Base-by-base conservation (phyloP, 1,140 invertebrate species). In the Limonius californicus region DNA sequence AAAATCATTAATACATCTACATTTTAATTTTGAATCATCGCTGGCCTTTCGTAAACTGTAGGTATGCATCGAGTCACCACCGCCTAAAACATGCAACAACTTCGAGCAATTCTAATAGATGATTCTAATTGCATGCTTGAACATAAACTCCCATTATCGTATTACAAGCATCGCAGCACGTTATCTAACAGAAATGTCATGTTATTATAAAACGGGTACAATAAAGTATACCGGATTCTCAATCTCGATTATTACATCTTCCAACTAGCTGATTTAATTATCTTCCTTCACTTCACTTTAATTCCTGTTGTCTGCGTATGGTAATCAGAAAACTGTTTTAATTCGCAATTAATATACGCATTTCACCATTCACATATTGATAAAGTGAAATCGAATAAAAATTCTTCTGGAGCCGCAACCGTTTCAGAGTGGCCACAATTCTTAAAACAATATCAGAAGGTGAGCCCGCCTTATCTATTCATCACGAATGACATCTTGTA, bases 111-210 rank as follows among this genome's bases (percentile, higher is more conserved):
- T 39, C n/a, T 39, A 39, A 12, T 39, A 39, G n/a, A 39, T 12
- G 35, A 7, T 39, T 39, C 35, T 39, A 39, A 39, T 39, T 39
- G 35, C 35, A 39, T 39, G n/a, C 1, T 12, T 39, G n/a, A 9
- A 39, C n/a, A 12, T 39, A 12, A 39, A 39, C 35, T 14, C 2
- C 6, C 2, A 50, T 50, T 50, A 50, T 50, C 16, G 45, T 11
- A 50, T 50, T 50, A 21, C n/a, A 50, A 50, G 7, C 16, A 50
- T 50, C 45, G 2, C 45, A 6, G 19, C 45, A 18, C 19, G 16
- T 21, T 21, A 50, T 19, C 45, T 50, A 19, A 50, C 14, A 50
- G 8, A 50, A 50, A 50, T 50, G 45, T 50, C 45, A 50, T 21
- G 45, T 50, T 12, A 50, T 18, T 19, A 50, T 19, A 50, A 19